A percentile compares a stretch with the other conserved stretches of the same genome.
These are phyloP conservation scores for Protonemura montana DNA, from an alignment of 2,888 invertebrate genomes.

Conservation along the genomic window DNA sequence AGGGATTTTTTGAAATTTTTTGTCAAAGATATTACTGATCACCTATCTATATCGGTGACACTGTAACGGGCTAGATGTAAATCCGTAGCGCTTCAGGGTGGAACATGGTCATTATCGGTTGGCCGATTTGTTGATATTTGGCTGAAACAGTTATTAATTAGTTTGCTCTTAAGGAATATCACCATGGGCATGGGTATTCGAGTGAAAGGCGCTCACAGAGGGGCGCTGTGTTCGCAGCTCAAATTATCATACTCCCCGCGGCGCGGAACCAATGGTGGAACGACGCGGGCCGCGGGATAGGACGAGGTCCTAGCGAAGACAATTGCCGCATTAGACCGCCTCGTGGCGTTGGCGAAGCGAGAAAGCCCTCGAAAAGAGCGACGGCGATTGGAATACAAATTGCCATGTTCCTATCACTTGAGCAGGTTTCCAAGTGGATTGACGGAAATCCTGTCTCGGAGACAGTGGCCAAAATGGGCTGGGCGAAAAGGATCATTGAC, in stretches of 20 bases:
- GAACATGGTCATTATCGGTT: no score
- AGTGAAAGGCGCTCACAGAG: neutral
- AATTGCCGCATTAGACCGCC: neutral
- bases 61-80: no score
- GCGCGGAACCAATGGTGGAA: no score
- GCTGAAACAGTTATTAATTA: neutral
- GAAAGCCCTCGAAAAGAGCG: neutral
- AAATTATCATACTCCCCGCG: neutral
- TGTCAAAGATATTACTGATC: no score
- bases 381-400: conserved; percentile 4
- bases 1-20: no score
- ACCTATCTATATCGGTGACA: no score
- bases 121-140: no score
- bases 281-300: no score
- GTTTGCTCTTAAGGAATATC: neutral
- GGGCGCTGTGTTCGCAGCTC: neutral
- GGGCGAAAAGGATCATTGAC: neutral
- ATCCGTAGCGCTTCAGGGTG: no score
- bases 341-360: neutral
- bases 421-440: conserved; percentile 12
- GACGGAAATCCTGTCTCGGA: neutral
- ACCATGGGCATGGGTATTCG: neutral
- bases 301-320: neutral
- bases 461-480: neutral
- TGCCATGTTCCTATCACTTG: conserved; percentile 12